phyloP scores from a whole-genome alignment of 2,888 invertebrate genomes.

The Drosophila maculinotata region DNA sequence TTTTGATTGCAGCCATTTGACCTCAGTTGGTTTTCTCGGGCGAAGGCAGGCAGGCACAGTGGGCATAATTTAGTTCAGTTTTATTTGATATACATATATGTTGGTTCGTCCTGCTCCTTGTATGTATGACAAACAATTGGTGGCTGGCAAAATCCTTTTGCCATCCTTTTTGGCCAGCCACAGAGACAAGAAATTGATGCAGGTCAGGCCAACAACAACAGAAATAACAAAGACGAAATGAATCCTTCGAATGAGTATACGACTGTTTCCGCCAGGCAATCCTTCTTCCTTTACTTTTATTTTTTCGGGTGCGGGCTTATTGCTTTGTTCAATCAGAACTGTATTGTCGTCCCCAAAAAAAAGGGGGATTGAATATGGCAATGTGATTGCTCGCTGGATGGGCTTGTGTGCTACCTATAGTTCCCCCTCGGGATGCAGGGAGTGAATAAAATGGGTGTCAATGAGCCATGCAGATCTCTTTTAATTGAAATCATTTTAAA shows the following conservation, averaged over 20 bases:
- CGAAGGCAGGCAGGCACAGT: background rate
- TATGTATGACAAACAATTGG: constrained; percentile 49
- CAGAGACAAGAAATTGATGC: constrained; percentile 58
- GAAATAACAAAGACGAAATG: constrained; percentile 39
- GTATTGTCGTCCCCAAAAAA: constrained; percentile 42
- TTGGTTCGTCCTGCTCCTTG: constrained; percentile 1
- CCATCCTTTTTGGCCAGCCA: constrained; percentile 15
- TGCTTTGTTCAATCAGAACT: constrained; percentile 58
- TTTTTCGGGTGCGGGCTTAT: constrained; percentile 33
- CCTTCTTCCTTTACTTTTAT: constrained; percentile 14
- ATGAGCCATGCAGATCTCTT: constrained; percentile 38
- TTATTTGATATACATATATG: constrained; percentile 17
- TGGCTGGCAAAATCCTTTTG: constrained; percentile 18
- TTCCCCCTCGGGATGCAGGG: background rate
- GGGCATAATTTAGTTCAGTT: constrained; percentile 50
- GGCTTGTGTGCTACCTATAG: constrained; percentile 29
- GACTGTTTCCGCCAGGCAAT: constrained; percentile 54
- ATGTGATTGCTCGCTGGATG: constrained; percentile 30
- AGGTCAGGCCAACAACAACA: constrained; percentile 38
- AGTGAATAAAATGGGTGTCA: constrained; percentile 29
- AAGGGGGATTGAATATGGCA: constrained; percentile 27
- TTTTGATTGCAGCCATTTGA: constrained; percentile 68
- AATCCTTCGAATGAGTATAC: constrained; percentile 44
- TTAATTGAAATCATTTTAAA: constrained; percentile 46
- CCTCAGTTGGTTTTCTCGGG: constrained; percentile 20